Percentiles rank a stretch among this genome's conserved stretches.
Conservation (phyloP, 1,140 invertebrate species). For the Achroia grisella region DNA sequence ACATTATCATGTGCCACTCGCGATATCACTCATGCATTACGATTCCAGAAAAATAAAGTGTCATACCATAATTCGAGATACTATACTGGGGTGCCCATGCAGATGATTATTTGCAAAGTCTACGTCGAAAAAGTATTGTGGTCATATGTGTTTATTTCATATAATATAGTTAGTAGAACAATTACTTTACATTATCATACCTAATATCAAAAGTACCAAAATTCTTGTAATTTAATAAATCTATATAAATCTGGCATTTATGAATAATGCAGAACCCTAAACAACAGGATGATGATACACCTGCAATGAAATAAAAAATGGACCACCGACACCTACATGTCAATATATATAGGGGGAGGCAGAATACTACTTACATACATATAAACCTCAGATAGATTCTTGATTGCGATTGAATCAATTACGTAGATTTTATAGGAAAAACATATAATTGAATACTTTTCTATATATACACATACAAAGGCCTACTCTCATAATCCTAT, state of each 20-base stretch:
- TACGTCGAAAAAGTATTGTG: not conserved
- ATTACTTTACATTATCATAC: not conserved
- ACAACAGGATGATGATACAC: not conserved
- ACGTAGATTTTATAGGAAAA: too few relatives aligned
- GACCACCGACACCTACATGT: conserved; percentile 7
- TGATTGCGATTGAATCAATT: too few relatives aligned
- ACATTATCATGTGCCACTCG: too few relatives aligned
- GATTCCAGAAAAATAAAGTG: too few relatives aligned
- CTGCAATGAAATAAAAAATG: conserved; percentile 6
- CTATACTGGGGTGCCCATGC: too few relatives aligned
- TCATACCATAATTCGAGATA: too few relatives aligned
- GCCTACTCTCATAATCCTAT: too few relatives aligned
- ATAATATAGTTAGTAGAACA: not conserved
- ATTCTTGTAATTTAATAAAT: not conserved
- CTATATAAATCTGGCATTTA: not conserved
- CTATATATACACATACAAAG: not conserved
- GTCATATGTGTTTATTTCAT: too few relatives aligned
- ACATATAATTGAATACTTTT: not conserved
- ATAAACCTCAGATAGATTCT: too few relatives aligned
- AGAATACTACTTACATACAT: too few relatives aligned
- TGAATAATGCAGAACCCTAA: not conserved
- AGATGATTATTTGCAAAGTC: not conserved
- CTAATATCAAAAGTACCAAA: not conserved
- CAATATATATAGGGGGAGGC: conserved; percentile 1
- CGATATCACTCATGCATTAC: too few relatives aligned